Evolutionary conservation across 2,797 vertebrate genomes (phyloP).

Genomic region (Hydrolagus colliei): DNA sequence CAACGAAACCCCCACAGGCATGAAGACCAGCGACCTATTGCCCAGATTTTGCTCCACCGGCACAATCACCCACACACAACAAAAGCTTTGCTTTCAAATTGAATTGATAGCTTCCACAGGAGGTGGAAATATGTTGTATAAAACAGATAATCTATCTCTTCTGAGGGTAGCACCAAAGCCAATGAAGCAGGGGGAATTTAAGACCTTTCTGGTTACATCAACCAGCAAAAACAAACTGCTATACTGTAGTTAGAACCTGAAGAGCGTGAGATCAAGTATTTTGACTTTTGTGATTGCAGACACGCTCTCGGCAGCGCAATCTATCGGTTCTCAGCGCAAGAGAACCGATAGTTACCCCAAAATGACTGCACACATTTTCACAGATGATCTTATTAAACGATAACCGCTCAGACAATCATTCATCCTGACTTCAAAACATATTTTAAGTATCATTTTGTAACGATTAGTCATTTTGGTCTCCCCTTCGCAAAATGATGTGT

Average conservation of each 20-base stretch:
- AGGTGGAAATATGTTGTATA: background rate
- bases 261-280: constrained; percentile 21
- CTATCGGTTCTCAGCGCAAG: too few species aligned
- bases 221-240: constrained; percentile 28
- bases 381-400: background rate
- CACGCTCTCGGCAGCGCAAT: background rate
- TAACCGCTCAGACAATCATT: constrained; percentile 2
- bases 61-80: too few species aligned
- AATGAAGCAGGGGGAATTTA: constrained; percentile 25
- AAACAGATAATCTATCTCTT: constrained; percentile 10
- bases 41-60: too few species aligned
- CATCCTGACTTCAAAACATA: background rate
- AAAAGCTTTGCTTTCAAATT: too few species aligned
- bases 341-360: background rate
- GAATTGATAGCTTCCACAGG: background rate
- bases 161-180: constrained; percentile 14
- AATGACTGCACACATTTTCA: background rate
- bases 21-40: background rate
- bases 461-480: background rate
- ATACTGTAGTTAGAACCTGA: background rate
- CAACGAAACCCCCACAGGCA: background rate
- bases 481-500: background rate
- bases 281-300: constrained; percentile 19
- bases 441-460: background rate
- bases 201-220: constrained; percentile 24